Evolutionary conservation across 2,113 vertebrate genomes (phyloP), one percentile per base, ranked within the genome.

Genomic region (Alethe castanea): DNA sequence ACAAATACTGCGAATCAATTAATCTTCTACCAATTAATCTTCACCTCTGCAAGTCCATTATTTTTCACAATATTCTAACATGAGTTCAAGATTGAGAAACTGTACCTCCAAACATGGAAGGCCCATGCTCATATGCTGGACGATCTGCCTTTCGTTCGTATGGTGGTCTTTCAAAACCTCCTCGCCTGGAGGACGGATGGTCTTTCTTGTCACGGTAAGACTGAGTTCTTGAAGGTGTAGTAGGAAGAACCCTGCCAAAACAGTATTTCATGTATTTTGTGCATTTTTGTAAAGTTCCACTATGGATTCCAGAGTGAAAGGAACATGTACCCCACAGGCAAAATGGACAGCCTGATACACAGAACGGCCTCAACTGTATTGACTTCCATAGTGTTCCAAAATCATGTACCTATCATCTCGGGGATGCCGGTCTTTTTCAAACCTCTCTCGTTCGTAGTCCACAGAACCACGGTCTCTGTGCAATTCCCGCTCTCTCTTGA

Each of bases 361-460:
- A 66, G 11, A 2, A 14, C 11, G 71, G n/a, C 15, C 80, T 73
- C 48, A 86, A 35, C 0, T 25, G 59, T 6, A 52, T 0, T 29
- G 47, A 74, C 67, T 54, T 44, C 52, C 53, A 7, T 0, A 12
- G 38, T 8, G 13, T 18, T 71, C 53, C 14, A 5, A 73, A 59
- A 28, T 6, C 40, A 65, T 8, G 0, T 83, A 99, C 99, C 99
- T 99, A 6, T 99, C 99, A 40, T 99, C 99, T 97, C 99, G 97
- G 54, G 98, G 95, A 77, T 98, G 99, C 29, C 99, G 98, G 5
- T 99, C 99, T 94, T 99, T 98, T 42, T 99, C 99, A 97, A 98
- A 99, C 90, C 99, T 92, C 45, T 99, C 99, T 70, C 99, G 97
- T 40, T 99, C 99, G 13, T 99, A 99, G 79, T 99, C 99, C 85